A percentile compares a stretch with the other conserved stretches of the same genome.
phyloP scores from a whole-genome alignment of 2,113 vertebrate species.

The Oophaga pumilio region DNA sequence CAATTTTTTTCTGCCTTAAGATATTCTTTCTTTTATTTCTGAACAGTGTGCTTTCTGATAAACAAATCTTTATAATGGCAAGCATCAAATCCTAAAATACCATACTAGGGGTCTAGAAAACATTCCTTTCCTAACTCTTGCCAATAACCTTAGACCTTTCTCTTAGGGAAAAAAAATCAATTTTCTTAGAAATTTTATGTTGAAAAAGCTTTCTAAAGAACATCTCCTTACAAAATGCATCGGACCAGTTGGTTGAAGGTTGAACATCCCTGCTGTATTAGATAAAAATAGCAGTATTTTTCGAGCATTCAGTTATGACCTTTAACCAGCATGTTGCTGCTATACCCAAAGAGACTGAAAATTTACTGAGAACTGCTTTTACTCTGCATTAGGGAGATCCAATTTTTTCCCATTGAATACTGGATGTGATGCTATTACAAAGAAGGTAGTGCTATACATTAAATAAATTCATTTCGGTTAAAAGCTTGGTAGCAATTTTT shows the following conservation, averaged over 20 bases:
- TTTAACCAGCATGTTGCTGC: constrained; percentile 14
- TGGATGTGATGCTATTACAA: not conserved
- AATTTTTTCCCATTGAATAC: not conserved
- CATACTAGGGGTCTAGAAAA: not conserved
- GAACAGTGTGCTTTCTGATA: not conserved
- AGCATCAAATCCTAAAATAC: not conserved
- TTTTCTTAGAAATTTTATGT: constrained; percentile 12
- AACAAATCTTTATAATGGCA: constrained; percentile 1
- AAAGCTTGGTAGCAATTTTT: too few relatives aligned
- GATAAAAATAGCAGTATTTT: constrained; percentile 30
- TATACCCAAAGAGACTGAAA: not conserved
- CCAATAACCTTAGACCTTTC: not conserved
- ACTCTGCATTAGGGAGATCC: not conserved
- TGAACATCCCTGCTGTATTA: not conserved
- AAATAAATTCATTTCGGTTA: not conserved
- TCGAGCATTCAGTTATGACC: not conserved
- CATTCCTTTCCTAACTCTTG: not conserved
- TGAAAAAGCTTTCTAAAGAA: not conserved
- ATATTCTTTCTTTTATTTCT: not conserved
- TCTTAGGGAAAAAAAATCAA: constrained; percentile 22
- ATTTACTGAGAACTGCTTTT: not conserved
- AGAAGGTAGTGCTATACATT: not conserved
- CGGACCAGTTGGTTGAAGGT: not conserved
- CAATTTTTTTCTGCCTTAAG: not conserved
- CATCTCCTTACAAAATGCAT: not conserved